Evolutionary conservation across 1,140 invertebrate species (phyloP), one percentile per base, ranked within the genome.

Genomic region (Bombus superbus): DNA sequence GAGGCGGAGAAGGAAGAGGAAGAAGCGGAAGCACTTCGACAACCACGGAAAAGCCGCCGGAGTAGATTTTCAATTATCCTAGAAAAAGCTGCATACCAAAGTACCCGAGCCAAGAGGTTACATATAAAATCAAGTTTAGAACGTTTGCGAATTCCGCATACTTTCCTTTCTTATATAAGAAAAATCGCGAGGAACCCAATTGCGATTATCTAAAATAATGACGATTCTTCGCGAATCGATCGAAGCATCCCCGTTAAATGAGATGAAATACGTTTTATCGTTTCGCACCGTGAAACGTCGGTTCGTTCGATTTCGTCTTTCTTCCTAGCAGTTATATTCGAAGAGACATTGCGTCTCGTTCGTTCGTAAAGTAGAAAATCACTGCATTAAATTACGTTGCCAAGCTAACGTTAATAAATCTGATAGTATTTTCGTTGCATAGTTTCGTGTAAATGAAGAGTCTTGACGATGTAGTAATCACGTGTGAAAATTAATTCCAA

Each of bases 41-140:
- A 47, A 79, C 75, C 66, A 84, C 77, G 47, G 25, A 32, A 82
- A 81, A 86, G 73, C 64, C 79, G 59, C 66, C 78, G 78, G 73
- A 86, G 73, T 66, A 88, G 84, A 80, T 79, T 88, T 86, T 88
- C 86, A 88, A 88, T 88, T 88, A 86, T 88, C 79, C 78, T 75
- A 84, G 40, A 81, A 81, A 81, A 81, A 82, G 47, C 74, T 22
- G 47, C 47, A 53, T 81, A 68, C 79, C 82, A 3, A 53, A 84
- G 66, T 64, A 59, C 72, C 80, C 66, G 32, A 85, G 76, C 32
- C 76, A 62, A 80, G 83, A 71, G 40, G 8, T 66, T 28, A 13
- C n/a, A 35, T 81, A 53, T 42, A 44, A 68, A 35, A 66, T 28
- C 25, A 69, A 44, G 22, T 69, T 40, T 22, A n/a, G 44, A 77